phyloP scores from a whole-genome alignment of 1,140 invertebrate species.

The Magallana ariakensis region DNA sequence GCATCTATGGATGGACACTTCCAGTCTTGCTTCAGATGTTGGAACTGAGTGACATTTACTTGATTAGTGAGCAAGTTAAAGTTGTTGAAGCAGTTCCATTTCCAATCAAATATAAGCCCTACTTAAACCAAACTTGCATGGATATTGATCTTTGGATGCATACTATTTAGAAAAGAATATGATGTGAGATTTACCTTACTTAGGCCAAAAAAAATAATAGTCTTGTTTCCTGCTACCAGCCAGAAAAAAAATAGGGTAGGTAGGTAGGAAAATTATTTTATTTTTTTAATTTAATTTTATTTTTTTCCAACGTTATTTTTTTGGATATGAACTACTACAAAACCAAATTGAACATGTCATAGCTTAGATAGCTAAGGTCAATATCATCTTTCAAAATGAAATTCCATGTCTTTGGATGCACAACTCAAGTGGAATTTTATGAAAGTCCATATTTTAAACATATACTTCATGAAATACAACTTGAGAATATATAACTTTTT shows the following conservation, averaged over 20 bases:
- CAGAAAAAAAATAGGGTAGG: no score
- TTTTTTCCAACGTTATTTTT: constrained; percentile 17
- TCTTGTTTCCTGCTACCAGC: no score
- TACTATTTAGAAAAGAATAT: constrained; percentile 17
- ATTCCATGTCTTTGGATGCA: no score
- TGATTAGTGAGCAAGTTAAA: constrained; percentile 16
- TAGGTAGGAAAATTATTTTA: not conserved
- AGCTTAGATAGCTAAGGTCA: no score
- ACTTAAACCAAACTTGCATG: not conserved
- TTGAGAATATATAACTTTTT: no score
- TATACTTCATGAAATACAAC: no score
- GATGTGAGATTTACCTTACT: constrained; percentile 15
- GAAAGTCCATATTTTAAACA: no score
- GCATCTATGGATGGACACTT: no score
- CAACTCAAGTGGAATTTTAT: no score
- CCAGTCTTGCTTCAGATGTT: no score
- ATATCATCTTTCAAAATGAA: no score
- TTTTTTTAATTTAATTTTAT: constrained; percentile 14
- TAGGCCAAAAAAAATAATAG: constrained; percentile 1
- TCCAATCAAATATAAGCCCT: not conserved
- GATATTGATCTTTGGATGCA: constrained; percentile 15
- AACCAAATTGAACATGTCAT: constrained; percentile 1
- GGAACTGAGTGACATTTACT: constrained; percentile 1
- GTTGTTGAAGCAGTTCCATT: constrained; percentile 15
- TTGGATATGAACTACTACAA: constrained; percentile 16